These are phyloP conservation scores for Pangasianodon gigas DNA, from an alignment of 2,113 vertebrate species.

Conservation along the genomic window DNA sequence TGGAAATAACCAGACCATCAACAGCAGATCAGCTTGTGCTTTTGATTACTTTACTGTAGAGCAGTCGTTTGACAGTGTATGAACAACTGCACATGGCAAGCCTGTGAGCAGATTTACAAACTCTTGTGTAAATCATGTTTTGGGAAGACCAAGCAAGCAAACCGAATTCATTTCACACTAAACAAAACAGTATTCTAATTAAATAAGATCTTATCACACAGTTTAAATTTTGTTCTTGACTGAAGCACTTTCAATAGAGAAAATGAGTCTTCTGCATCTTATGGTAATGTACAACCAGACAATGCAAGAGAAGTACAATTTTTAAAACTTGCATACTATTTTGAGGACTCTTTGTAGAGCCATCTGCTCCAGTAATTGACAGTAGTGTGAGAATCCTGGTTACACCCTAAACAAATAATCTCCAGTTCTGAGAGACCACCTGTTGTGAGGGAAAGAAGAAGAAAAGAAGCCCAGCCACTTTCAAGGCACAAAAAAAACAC, in stretches of 20 bases:
- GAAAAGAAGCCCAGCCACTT: constrained; percentile 33
- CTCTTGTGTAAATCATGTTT: neutral
- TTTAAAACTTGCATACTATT: neutral
- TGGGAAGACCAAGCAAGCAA: neutral
- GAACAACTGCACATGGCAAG: neutral
- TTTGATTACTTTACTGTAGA: neutral
- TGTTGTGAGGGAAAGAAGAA: constrained; percentile 4
- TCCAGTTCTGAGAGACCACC: constrained; percentile 25
- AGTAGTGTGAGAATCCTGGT: constrained; percentile 1
- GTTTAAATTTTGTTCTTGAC: neutral
- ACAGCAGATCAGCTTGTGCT: constrained; percentile 17
- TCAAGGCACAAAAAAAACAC: neutral
- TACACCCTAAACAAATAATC: constrained; percentile 39
- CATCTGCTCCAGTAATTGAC: constrained; percentile 29
- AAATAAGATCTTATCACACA: neutral
- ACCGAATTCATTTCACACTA: neutral
- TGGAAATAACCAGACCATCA: constrained; percentile 7
- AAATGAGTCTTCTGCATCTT: neutral
- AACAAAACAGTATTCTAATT: neutral
- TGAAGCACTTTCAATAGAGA: neutral
- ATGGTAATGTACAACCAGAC: neutral
- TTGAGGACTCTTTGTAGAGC: neutral
- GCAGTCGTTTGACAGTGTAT: neutral
- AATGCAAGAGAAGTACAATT: neutral
- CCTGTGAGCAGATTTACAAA: neutral